Percentiles rank a stretch among this genome's conserved stretches.
phyloP scores from a whole-genome alignment of 2,888 invertebrate species.

The Lacanobia oleracea region DNA sequence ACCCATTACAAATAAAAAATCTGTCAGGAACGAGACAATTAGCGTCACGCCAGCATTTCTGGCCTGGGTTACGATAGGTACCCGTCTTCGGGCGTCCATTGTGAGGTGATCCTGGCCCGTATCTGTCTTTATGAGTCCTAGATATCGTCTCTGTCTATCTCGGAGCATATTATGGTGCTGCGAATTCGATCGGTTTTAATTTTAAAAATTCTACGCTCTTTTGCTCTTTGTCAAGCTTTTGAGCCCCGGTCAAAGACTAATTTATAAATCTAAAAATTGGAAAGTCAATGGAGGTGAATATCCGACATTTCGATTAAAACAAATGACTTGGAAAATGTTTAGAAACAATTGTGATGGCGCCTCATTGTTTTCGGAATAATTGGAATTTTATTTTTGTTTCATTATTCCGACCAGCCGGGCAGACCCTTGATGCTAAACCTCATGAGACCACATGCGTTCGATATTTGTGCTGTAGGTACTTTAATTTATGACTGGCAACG shows the following conservation, averaged over 20 bases:
- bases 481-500: too few species aligned
- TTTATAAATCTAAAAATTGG: background rate
- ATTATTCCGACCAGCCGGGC: background rate
- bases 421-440: background rate
- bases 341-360: constrained; percentile 1
- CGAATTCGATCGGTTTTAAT: background rate
- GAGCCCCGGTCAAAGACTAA: background rate
- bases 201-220: background rate
- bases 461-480: constrained; percentile 1
- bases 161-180: background rate
- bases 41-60: background rate
- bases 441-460: background rate
- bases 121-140: background rate
- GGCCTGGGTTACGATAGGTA: too few species aligned
- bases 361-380: constrained; percentile 36
- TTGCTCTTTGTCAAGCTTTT: background rate
- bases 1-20: too few species aligned
- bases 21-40: too few species aligned
- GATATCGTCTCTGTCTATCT: background rate
- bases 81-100: background rate
- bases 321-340: constrained; percentile 40
- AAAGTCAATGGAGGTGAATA: background rate
- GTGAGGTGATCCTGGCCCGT: background rate
- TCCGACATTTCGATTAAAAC: constrained; percentile 38
- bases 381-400: constrained; percentile 21